phyloP scores from a whole-genome alignment of 2,888 invertebrate species.

The Trichopria drosophilae region DNA sequence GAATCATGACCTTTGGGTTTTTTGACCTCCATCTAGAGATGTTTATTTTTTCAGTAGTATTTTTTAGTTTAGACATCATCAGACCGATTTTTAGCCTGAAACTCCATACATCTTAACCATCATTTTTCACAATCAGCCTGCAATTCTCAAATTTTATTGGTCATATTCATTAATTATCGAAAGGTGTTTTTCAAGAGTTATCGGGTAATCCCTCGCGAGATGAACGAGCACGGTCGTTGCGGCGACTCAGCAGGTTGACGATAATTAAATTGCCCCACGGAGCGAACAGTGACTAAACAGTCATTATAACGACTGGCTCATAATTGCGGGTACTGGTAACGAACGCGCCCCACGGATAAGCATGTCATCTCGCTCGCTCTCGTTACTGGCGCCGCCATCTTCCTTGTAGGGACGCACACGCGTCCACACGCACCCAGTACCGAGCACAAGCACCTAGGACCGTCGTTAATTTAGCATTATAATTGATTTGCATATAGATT shows the following conservation, averaged over 20 bases:
- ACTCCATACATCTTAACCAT: too few species aligned
- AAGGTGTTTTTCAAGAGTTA: too few species aligned
- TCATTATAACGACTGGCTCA: slow-evolving; percentile 52
- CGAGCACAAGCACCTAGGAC: slow-evolving; percentile 34
- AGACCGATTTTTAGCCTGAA: too few species aligned
- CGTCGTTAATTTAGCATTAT: slow-evolving; percentile 52
- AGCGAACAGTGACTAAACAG: slow-evolving; percentile 51
- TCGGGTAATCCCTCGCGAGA: too few species aligned
- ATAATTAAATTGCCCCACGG: slow-evolving; percentile 52
- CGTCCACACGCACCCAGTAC: not conserved
- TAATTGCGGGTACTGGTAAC: slow-evolving; percentile 50
- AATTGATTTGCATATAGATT: slow-evolving; percentile 56
- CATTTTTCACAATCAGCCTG: too few species aligned
- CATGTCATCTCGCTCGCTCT: slow-evolving; percentile 29
- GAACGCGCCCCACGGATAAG: slow-evolving; percentile 47
- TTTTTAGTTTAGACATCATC: too few species aligned
- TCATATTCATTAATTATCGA: too few species aligned
- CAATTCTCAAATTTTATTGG: too few species aligned
- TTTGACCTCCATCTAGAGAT: too few species aligned
- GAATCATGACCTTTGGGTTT: too few species aligned
- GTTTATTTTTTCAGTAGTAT: too few species aligned
- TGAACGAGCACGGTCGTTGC: too few species aligned
- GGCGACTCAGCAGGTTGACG: slow-evolving; percentile 39
- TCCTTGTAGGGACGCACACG: not conserved
- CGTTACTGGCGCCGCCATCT: not conserved